Percentiles rank a stretch among this genome's conserved stretches.
These are phyloP conservation scores for Littorina saxatilis DNA, from an alignment of 1,140 invertebrate genomes.

Conservation along the genomic window DNA sequence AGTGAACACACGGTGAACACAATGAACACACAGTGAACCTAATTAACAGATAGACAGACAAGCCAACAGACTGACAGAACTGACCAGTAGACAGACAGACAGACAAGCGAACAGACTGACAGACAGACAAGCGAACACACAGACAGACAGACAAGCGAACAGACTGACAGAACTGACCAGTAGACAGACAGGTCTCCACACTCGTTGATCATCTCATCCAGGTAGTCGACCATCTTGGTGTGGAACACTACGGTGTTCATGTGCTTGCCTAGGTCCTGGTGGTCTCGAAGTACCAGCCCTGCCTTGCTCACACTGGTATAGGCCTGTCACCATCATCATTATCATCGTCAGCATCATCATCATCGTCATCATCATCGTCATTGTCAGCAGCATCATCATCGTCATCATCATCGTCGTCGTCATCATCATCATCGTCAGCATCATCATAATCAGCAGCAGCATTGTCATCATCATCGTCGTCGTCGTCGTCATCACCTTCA, in stretches of 20 bases:
- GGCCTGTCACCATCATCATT: slow-evolving; percentile 77
- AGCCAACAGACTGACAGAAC: background rate
- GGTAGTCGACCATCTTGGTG: slow-evolving; percentile 97
- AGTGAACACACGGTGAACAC: slow-evolving; percentile 88
- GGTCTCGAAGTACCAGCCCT: slow-evolving; percentile 88
- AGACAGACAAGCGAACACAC: background rate
- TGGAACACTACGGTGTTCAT: slow-evolving; percentile 98
- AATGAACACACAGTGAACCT: background rate
- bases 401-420: background rate
- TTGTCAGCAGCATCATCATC: background rate
- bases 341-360: background rate
- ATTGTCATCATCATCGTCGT: background rate
- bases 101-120: background rate
- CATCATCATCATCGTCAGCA: background rate
- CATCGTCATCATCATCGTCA: background rate
- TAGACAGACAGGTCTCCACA: slow-evolving; percentile 98
- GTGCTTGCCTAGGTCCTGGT: slow-evolving; percentile 90
- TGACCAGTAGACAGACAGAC: background rate
- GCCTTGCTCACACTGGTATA: slow-evolving; percentile 93
- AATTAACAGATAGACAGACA: no score
- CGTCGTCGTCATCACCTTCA: background rate
- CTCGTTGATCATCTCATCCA: slow-evolving; percentile 98
- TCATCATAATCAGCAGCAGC: background rate
- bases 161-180: slow-evolving; percentile 78
- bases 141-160: background rate